Conservation (phyloP, 1,140 invertebrate genomes). For the Lordiphosa mommai region DNA sequence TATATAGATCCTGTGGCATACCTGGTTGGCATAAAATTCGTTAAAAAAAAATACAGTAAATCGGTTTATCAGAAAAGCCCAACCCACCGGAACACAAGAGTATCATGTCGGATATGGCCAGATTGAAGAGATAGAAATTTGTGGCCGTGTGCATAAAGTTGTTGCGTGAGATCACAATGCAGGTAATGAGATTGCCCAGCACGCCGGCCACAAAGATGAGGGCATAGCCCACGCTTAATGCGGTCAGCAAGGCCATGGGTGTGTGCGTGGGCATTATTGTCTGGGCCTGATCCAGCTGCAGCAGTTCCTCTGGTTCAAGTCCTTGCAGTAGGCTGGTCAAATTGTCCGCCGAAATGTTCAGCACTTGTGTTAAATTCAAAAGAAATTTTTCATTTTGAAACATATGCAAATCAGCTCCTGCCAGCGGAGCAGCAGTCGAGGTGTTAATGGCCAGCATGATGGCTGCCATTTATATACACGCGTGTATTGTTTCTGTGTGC, state of each 20-base stretch:
- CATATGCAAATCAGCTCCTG: constrained; percentile 38
- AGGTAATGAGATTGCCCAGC: constrained; percentile 91
- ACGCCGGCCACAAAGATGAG: constrained; percentile 90
- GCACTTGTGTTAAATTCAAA: constrained; percentile 71
- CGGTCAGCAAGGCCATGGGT: constrained; percentile 81
- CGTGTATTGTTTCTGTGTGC: neutral
- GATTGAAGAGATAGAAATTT: constrained; percentile 92
- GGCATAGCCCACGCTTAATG: constrained; percentile 86
- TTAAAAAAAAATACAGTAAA: neutral
- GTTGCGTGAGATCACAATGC: constrained; percentile 90
- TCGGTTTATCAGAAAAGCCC: neutral
- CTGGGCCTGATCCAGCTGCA: constrained; percentile 11
- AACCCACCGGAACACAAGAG: constrained; percentile 83
- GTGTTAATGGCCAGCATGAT: constrained; percentile 52
- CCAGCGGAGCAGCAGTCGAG: constrained; percentile 9
- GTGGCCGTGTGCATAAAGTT: constrained; percentile 91
- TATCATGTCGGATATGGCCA: constrained; percentile 93
- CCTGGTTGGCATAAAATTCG: constrained; percentile 73
- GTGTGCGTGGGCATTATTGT: constrained; percentile 27
- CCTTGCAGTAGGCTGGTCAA: constrained; percentile 60
- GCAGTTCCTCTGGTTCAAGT: constrained; percentile 40
- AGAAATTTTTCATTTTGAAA: constrained; percentile 69
- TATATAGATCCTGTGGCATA: constrained; percentile 89
- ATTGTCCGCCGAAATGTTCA: constrained; percentile 73
- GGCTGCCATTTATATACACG: constrained; percentile 29